These are phyloP conservation scores for Drosophila santomea DNA, from an alignment of 1,140 invertebrate genomes.

Conservation along the genomic window DNA sequence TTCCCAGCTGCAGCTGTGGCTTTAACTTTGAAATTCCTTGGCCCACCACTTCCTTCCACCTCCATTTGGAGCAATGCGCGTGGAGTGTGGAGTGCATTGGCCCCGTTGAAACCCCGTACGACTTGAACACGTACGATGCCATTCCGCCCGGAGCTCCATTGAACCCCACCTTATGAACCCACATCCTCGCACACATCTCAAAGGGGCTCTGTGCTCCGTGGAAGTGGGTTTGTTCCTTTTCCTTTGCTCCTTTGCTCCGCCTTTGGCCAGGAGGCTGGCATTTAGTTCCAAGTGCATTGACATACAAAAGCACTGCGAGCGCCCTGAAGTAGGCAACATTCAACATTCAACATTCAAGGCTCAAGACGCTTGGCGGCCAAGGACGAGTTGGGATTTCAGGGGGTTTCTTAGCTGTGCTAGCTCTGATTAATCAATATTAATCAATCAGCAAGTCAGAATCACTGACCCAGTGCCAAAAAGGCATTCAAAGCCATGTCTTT, in stretches of 20 bases:
- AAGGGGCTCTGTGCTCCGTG: slow-evolving; percentile 19
- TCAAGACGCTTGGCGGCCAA: slow-evolving; percentile 10
- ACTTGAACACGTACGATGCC: slow-evolving; percentile 72
- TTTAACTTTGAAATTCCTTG: slow-evolving; percentile 72
- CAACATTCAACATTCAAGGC: slow-evolving; percentile 41
- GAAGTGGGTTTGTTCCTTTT: slow-evolving; percentile 21
- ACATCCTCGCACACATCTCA: slow-evolving; percentile 24
- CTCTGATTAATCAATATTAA: slow-evolving; percentile 35
- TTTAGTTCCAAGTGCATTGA: slow-evolving; percentile 76
- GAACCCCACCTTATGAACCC: slow-evolving; percentile 16
- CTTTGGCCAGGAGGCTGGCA: slow-evolving; percentile 33
- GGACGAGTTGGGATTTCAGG: slow-evolving; percentile 23
- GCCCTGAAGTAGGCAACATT: slow-evolving; percentile 64
- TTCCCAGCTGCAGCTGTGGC: slow-evolving; percentile 27
- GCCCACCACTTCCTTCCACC: slow-evolving; percentile 4
- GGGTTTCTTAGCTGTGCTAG: neutral
- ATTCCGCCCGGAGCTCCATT: slow-evolving; percentile 12
- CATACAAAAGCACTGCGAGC: slow-evolving; percentile 66
- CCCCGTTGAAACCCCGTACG: slow-evolving; percentile 49
- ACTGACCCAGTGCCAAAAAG: slow-evolving; percentile 26
- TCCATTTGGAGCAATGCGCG: slow-evolving; percentile 43
- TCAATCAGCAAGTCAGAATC: slow-evolving; percentile 20
- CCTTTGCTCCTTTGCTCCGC: slow-evolving; percentile 29
- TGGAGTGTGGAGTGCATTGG: slow-evolving; percentile 59
- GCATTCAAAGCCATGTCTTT: neutral